phyloP scores from a whole-genome alignment of 1,140 invertebrate species.

The Drosophila triauraria region DNA sequence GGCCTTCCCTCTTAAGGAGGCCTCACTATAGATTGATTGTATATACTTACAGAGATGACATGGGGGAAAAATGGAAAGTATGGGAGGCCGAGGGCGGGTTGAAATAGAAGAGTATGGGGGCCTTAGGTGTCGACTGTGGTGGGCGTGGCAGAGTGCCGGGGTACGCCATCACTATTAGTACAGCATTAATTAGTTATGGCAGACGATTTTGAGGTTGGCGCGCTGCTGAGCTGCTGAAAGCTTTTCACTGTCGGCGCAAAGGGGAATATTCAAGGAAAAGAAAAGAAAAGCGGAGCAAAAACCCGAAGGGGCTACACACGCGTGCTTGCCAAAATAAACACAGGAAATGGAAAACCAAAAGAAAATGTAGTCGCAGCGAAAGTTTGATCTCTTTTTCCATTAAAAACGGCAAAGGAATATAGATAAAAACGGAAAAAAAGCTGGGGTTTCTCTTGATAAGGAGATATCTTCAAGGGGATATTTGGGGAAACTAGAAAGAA shows the following conservation, averaged over 20 bases:
- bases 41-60: constrained; percentile 22
- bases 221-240: constrained; percentile 70
- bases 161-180: constrained; percentile 71
- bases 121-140: constrained; percentile 30
- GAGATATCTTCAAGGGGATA: too few species aligned
- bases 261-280: neutral
- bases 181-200: constrained; percentile 85
- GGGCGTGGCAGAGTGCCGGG: constrained; percentile 38
- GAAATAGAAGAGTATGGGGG: constrained; percentile 1
- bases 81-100: too few species aligned
- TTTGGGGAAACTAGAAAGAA: too few species aligned
- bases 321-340: constrained; percentile 37
- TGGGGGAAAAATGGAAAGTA: constrained; percentile 12
- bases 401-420: neutral
- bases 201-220: constrained; percentile 84
- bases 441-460: too few species aligned
- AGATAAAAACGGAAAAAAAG: neutral
- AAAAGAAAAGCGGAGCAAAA: neutral
- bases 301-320: neutral
- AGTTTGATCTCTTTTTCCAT: constrained; percentile 17
- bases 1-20: too few species aligned
- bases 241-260: constrained; percentile 71
- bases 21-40: constrained; percentile 6
- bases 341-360: constrained; percentile 51
- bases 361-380: constrained; percentile 38